These are phyloP conservation scores for Cepaea hortensis DNA, from an alignment of 2,888 invertebrate genomes.

Conservation along the genomic window DNA sequence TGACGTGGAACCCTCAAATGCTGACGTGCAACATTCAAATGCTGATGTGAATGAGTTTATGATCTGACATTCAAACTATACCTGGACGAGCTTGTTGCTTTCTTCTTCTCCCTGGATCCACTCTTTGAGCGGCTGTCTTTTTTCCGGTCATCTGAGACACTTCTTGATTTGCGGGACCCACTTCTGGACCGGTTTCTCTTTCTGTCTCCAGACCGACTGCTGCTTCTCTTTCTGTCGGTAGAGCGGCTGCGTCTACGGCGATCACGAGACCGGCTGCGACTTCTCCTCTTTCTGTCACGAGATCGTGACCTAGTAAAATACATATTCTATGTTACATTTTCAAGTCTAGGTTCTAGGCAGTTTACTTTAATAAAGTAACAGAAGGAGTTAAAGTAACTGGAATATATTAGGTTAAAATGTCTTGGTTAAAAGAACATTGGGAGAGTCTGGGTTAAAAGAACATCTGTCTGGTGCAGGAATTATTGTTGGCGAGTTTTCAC, in stretches of 20 bases:
- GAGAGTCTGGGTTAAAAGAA: too few species aligned
- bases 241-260: slow-evolving; percentile 43
- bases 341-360: too few species aligned
- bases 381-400: too few species aligned
- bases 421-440: too few species aligned
- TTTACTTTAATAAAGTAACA: too few species aligned
- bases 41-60: too few species aligned
- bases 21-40: too few species aligned
- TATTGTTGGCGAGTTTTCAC: too few species aligned
- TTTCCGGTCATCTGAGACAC: slow-evolving; percentile 44
- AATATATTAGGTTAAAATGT: too few species aligned
- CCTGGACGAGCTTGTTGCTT: slow-evolving; percentile 32
- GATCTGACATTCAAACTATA: neutral
- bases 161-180: slow-evolving; percentile 42
- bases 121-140: slow-evolving; percentile 37
- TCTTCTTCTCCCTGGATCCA: slow-evolving; percentile 37
- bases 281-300: slow-evolving; percentile 43
- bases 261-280: slow-evolving; percentile 42
- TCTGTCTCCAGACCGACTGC: slow-evolving; percentile 41
- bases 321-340: too few species aligned
- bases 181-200: slow-evolving; percentile 41
- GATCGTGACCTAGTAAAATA: slow-evolving; percentile 43
- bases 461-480: too few species aligned
- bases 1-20: too few species aligned
- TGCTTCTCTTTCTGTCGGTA: slow-evolving; percentile 40